Percentiles rank a stretch among this genome's conserved stretches.
Conservation (phyloP, 2,113 vertebrate genomes). For the Potamarius usumacintae region DNA sequence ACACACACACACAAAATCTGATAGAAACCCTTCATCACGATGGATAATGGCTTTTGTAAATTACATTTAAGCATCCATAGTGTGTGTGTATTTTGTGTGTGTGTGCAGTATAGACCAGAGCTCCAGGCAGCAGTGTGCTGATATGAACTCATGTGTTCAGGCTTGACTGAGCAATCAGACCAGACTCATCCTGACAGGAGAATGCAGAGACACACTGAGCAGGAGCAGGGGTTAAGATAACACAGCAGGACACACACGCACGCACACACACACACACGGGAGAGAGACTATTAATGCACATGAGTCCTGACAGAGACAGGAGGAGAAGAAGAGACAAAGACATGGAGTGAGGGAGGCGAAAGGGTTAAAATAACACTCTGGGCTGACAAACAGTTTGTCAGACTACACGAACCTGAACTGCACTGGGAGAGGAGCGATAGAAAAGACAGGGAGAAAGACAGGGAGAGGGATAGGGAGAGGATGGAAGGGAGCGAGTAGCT, state of each 20-base stretch:
- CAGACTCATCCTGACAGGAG: conserved; percentile 47
- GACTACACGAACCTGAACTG: conserved; percentile 27
- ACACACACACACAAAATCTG: conserved; percentile 4
- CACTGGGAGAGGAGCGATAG: conserved; percentile 31
- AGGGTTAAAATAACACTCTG: conserved; percentile 53
- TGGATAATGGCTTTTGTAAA: background rate
- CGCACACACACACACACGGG: background rate
- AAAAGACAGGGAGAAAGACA: conserved; percentile 1
- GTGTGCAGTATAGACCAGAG: background rate
- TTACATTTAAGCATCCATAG: background rate
- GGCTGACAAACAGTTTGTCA: conserved; percentile 42
- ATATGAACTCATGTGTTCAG: conserved; percentile 50
- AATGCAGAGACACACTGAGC: conserved; percentile 38
- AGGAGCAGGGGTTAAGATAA: conserved; percentile 47
- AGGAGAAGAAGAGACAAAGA: conserved; percentile 12
- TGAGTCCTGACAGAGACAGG: conserved; percentile 36
- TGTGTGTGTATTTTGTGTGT: background rate
- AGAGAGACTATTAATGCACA: conserved; percentile 39
- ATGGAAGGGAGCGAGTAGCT: conserved; percentile 48
- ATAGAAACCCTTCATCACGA: background rate
- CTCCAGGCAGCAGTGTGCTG: conserved; percentile 29
- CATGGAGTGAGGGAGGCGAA: background rate
- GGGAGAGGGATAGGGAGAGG: conserved; percentile 15
- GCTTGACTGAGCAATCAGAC: conserved; percentile 48
- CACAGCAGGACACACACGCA: conserved; percentile 27